Evolutionary conservation across 1,140 invertebrate genomes (phyloP), one percentile per base, ranked within the genome.

Genomic region (Drosophila setifemur): DNA sequence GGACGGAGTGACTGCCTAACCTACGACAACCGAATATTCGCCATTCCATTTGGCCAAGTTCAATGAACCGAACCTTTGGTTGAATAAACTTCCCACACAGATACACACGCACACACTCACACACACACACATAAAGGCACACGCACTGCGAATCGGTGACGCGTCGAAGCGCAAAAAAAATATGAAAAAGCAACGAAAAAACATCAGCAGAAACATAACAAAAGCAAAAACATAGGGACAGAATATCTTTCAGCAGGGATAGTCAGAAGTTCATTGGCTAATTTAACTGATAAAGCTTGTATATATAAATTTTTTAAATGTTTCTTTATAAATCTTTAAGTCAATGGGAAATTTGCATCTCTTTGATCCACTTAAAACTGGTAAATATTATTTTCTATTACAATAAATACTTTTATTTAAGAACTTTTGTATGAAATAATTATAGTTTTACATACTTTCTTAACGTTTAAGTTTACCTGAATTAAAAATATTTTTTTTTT

Each of bases 11-110:
- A 44, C 37, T 64, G 67, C 71, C 81, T 86, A 86, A 86, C 81
- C 81, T 86, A 86, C 81, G 81, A 86, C 81, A 86, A 86, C 81
- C 81, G 75, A 86, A 83, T 83, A 83, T 86, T 86, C 82, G 81
- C 79, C 81, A 86, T 86, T 73, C 72, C 81, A 86, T 86, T 86
- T 70, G 81, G 75, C 72, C 81, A 86, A 86, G 81, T 86, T 86
- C 81, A 86, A 86, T 86, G 81, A 86, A 86, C 81, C 81, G 57
- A 70, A 54, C 75, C 66, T 86, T 86, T 86, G 83, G 81, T 86
- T 86, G 81, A 86, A 86, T 86, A 86, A 86, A 86, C 81, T 86
- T 86, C 71, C 61, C 70, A 74, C 45, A 53, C 31, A 70, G 49
- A 48, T 40, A 31, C 54, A 35, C 47, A 26, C 33, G 16, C 23